A percentile compares a stretch with the other conserved stretches of the same genome.
Evolutionary conservation across 1,140 invertebrate genomes (phyloP).

Genomic region (Mya arenaria): DNA sequence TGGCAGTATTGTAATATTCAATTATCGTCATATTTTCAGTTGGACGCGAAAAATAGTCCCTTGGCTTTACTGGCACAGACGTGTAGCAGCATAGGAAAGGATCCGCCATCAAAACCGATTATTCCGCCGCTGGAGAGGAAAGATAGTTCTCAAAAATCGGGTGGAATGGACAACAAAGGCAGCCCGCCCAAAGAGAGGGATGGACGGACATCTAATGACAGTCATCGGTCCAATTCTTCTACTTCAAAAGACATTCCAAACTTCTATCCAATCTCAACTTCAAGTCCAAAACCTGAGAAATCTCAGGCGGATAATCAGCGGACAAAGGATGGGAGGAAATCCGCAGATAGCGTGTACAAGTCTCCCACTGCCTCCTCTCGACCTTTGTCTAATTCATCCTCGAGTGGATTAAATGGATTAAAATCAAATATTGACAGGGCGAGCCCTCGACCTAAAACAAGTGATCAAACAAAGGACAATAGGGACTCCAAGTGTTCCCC

Average conservation of each 20-base stretch:
- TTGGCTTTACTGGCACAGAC: constrained; percentile 98
- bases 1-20: not conserved
- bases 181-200: constrained; percentile 55
- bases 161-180: constrained; percentile 46
- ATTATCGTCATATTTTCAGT: constrained; percentile 85
- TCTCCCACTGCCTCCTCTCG: constrained; percentile 51
- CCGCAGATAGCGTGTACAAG: constrained; percentile 32
- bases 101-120: constrained; percentile 83
- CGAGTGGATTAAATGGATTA: constrained; percentile 29
- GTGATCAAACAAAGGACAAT: constrained; percentile 35
- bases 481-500: constrained; percentile 39
- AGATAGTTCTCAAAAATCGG: constrained; percentile 50
- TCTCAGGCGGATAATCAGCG: constrained; percentile 12
- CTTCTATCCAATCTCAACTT: constrained; percentile 48
- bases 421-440: constrained; percentile 44
- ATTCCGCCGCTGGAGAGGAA: constrained; percentile 78
- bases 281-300: constrained; percentile 54
- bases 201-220: not conserved
- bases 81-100: constrained; percentile 98
- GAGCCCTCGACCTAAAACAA: constrained; percentile 33
- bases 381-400: constrained; percentile 34
- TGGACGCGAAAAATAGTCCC: constrained; percentile 99
- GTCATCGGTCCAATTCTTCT: not conserved
- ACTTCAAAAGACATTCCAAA: constrained; percentile 29
- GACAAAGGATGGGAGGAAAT: constrained; percentile 41